Evolutionary conservation across 2,888 invertebrate species (phyloP).

Genomic region (Pterobdella sp.): DNA sequence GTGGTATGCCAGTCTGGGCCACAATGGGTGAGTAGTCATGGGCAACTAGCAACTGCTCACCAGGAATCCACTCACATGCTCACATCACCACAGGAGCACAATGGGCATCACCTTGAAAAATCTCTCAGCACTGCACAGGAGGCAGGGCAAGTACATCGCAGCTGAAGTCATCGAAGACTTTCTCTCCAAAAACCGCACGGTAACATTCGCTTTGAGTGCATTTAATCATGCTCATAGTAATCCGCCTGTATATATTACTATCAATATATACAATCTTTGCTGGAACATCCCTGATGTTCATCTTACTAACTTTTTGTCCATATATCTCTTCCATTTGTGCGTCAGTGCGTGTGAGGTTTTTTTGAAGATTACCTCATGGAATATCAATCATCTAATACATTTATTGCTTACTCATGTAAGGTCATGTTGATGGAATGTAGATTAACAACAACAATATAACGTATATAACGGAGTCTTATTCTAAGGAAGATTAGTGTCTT

Average conservation of each 20-base stretch:
- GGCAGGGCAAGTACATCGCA: conserved; percentile 98
- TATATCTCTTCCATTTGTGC: no score
- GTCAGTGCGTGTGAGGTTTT: no score
- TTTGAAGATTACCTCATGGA: no score
- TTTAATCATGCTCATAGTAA: not conserved
- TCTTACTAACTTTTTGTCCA: no score
- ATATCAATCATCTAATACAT: no score
- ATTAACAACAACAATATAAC: no score
- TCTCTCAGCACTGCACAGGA: conserved; percentile 89
- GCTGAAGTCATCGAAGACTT: conserved; percentile 98
- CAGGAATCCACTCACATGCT: not conserved
- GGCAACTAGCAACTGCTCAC: not conserved
- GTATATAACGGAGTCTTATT: no score
- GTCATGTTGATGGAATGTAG: no score
- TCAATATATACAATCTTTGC: not conserved
- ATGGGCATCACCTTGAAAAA: conserved; percentile 88
- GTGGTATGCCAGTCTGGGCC: conserved; percentile 21
- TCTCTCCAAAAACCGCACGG: conserved; percentile 68
- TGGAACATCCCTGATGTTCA: not conserved
- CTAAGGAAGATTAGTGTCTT: no score
- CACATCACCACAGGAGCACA: conserved; percentile 44
- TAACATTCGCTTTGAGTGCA: not conserved
- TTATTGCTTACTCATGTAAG: no score
- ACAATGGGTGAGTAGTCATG: conserved; percentile 12
- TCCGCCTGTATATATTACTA: not conserved